Percentiles rank a stretch among this genome's conserved stretches.
These are phyloP conservation scores for Andrena trimmerana DNA, from an alignment of 2,888 invertebrate genomes.

Conservation along the genomic window DNA sequence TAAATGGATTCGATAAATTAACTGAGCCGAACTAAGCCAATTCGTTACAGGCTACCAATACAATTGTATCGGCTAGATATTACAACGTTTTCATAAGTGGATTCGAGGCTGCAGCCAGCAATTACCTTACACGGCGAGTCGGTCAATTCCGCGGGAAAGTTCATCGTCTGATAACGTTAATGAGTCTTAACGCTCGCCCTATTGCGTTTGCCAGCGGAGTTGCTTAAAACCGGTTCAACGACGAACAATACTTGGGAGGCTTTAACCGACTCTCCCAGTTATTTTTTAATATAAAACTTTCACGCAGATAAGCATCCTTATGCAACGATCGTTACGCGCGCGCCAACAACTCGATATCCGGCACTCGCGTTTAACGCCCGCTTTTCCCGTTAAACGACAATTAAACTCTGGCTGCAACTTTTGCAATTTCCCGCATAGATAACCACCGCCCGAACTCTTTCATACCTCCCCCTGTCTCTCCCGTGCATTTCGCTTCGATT, in stretches of 20 bases:
- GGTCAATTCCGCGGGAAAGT: constrained; percentile 37
- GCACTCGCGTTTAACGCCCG: constrained; percentile 42
- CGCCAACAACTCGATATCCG: constrained; percentile 33
- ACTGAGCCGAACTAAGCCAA: constrained; percentile 11
- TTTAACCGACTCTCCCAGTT: constrained; percentile 20
- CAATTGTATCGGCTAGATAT: constrained; percentile 11
- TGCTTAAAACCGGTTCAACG: constrained; percentile 12
- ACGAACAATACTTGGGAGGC: constrained; percentile 30
- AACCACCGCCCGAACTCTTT: constrained; percentile 32
- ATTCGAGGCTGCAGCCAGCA: not conserved
- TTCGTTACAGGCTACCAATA: constrained; percentile 17
- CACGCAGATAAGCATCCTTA: constrained; percentile 54
- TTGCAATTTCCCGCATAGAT: constrained; percentile 41
- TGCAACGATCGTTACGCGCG: constrained; percentile 52
- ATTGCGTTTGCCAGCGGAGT: not conserved
- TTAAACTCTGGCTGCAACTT: constrained; percentile 50
- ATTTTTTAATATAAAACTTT: constrained; percentile 53
- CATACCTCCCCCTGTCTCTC: not conserved
- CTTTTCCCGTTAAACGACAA: constrained; percentile 51
- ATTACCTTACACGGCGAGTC: constrained; percentile 20
- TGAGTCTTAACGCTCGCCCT: constrained; percentile 25
- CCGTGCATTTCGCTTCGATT: not conserved
- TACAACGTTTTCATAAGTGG: not conserved
- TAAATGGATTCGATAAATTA: constrained; percentile 3
- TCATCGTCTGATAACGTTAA: constrained; percentile 39